These are phyloP conservation scores for Podocnemis expansa DNA, from an alignment of 2,113 vertebrate species.

Conservation along the genomic window DNA sequence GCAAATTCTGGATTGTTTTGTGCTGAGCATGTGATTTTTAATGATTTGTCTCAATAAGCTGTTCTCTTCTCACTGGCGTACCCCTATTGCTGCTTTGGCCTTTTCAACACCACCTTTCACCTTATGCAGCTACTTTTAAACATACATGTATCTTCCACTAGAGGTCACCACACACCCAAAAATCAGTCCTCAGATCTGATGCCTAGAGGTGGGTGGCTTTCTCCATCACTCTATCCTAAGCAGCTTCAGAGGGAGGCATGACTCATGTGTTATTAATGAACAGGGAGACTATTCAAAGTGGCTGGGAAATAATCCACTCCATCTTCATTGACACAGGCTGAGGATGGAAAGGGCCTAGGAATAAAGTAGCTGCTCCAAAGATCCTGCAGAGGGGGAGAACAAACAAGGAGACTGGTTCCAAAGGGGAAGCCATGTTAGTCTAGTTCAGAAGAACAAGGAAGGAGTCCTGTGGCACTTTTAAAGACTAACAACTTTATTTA, in stretches of 20 bases:
- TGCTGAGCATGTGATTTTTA: background rate
- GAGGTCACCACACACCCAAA: background rate
- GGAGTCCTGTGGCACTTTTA: too few relatives aligned
- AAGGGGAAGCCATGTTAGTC: too few relatives aligned
- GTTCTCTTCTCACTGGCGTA: background rate
- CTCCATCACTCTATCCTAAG: accelerated
- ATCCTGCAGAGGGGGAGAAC: too few relatives aligned
- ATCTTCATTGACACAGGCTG: background rate
- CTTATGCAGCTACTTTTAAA: background rate
- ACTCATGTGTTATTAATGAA: too few relatives aligned
- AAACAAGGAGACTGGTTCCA: too few relatives aligned
- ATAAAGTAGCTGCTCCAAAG: background rate
- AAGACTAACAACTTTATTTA: too few relatives aligned
- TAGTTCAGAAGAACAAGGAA: too few relatives aligned
- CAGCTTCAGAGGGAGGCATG: background rate
- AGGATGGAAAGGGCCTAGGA: background rate
- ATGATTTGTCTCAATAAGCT: background rate
- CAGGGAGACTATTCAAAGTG: background rate
- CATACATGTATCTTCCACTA: background rate
- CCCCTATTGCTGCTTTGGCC: background rate
- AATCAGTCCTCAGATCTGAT: too few relatives aligned
- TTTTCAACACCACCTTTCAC: background rate
- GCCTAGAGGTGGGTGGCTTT: too few relatives aligned
- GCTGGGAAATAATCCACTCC: background rate
- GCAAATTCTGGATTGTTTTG: background rate